phyloP scores from a whole-genome alignment of 2,797 vertebrate genomes.

The Selene dorsalis region DNA sequence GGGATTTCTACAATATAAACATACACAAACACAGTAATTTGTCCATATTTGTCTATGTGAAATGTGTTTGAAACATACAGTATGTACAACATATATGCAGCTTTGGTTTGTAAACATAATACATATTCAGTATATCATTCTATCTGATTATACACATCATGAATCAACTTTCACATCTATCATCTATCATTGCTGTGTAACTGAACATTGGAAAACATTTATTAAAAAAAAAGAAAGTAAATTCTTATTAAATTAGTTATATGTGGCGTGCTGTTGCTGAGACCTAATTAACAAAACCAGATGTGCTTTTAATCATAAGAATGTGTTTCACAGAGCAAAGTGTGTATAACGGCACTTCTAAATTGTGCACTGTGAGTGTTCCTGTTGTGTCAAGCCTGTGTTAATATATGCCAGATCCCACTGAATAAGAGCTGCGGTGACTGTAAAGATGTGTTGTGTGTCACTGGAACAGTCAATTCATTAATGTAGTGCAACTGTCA shows the following conservation, averaged over 20 bases:
- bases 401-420: slow-evolving; percentile 65
- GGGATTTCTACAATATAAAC: no score
- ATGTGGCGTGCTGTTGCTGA: not conserved
- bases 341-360: not conserved
- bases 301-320: not conserved
- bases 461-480: slow-evolving; percentile 51
- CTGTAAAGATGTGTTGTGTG: slow-evolving; percentile 49
- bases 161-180: not conserved
- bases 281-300: slow-evolving; percentile 15
- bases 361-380: slow-evolving; percentile 43
- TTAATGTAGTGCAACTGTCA: slow-evolving; percentile 55
- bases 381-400: slow-evolving; percentile 47
- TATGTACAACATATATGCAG: no score
- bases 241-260: not conserved
- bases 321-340: slow-evolving; percentile 13
- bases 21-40: no score
- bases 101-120: no score
- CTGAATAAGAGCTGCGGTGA: slow-evolving; percentile 18
- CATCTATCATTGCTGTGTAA: not conserved
- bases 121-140: no score
- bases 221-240: not conserved
- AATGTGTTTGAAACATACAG: no score
- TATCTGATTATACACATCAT: no score
- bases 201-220: not conserved
- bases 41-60: no score